Evolutionary conservation across 1,140 invertebrate genomes (phyloP), one percentile per base, ranked within the genome.

Genomic region (Vanessa atalanta): DNA sequence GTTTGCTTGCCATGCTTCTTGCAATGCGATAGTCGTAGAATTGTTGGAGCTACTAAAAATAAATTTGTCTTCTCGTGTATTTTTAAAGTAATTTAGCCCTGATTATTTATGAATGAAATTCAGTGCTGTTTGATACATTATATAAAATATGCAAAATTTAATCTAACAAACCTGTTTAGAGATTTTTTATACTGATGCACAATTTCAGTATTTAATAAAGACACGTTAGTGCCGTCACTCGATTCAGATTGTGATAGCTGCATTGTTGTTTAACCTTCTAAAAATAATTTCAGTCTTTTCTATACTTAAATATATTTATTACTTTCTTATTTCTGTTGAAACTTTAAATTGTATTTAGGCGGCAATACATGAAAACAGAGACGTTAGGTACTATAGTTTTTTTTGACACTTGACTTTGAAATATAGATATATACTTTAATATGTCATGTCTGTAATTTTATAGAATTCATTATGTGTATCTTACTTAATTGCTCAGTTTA

Each of bases 41-140:
- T 80, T 64, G 73, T 90, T 91, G 3, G 87, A 84, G 16, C 65
- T 77, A 37, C 89, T 91, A 72, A 55, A 20, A 74, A 68, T 51
- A 55, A 73, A 31, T 26, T 4, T 51, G 9, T 51, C n/a, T 15
- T 5, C n/a, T 3, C 1, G 4, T 12, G 13, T n/a, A 51, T 51
- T 51, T 51, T 51, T 51, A n/a, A 11, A 9, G 8, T 11, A 43
- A 43, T 43, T 43, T 43, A 9, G 8, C 37, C 8, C 37, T 43
- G 37, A 11, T 43, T 43, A 43, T 43, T 43, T 9, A 43, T 43
- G 26, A 20, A 20, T 31, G 26, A 31, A 31, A 31, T 31, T 31
- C 26, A 31, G 26, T 31, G 26, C 26, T 31, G 26, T 31, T 31
- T 31, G 26, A 2, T 48, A 48, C 89, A 71, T 51, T 71, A 67